Evolutionary conservation across 2,888 invertebrate species (phyloP).

Genomic region (Resseliella maxima): DNA sequence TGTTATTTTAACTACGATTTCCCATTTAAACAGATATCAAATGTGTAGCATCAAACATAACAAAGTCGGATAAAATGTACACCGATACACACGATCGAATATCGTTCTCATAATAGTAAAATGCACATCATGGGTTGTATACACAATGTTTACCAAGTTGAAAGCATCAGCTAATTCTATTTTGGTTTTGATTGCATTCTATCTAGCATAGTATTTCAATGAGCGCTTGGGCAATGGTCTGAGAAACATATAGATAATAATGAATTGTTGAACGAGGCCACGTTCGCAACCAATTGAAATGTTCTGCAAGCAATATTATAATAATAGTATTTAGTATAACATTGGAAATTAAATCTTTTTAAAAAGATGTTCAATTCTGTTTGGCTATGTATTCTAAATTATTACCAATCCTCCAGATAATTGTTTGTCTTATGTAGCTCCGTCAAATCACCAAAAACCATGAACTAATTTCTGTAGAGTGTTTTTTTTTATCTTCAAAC

Average conservation of each 20-base stretch:
- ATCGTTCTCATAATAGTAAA: not conserved
- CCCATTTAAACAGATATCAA: conserved; percentile 2
- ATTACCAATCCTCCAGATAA: too few species aligned
- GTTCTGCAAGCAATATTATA: not conserved
- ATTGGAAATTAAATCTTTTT: too few species aligned
- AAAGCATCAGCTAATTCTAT: conserved; percentile 49
- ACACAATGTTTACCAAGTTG: not conserved
- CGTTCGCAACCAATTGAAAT: not conserved
- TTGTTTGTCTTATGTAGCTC: too few species aligned
- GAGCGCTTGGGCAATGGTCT: not conserved
- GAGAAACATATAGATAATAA: conserved; percentile 4
- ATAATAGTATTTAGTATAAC: too few species aligned
- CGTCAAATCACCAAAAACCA: too few species aligned
- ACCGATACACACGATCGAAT: not conserved
- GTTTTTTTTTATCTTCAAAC: too few species aligned
- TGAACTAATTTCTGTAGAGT: too few species aligned
- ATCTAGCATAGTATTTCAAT: not conserved
- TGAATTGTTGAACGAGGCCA: conserved; percentile 4
- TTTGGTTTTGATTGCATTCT: not conserved
- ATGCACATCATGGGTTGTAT: not conserved
- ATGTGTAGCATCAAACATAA: conserved; percentile 15
- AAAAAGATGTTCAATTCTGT: too few species aligned
- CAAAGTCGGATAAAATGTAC: not conserved
- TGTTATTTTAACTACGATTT: not conserved
- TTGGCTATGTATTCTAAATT: too few species aligned